Conservation (phyloP, 2,888 invertebrate genomes). For the Drosophila nr. medialis region DNA sequence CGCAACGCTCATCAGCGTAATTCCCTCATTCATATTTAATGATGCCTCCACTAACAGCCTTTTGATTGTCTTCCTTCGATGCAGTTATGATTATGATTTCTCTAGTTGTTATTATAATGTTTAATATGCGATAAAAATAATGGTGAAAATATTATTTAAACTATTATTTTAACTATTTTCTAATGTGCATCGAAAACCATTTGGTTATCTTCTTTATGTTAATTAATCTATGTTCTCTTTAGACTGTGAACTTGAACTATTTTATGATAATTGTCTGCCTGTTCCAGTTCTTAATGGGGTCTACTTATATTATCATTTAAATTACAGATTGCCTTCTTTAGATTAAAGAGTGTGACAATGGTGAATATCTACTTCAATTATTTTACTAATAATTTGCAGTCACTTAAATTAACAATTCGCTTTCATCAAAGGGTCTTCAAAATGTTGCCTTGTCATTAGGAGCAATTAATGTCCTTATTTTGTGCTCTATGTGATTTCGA, state of each 20-base stretch:
- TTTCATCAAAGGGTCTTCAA: neutral
- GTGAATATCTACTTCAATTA: neutral
- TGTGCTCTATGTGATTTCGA: slow-evolving; percentile 6
- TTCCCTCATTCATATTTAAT: slow-evolving; percentile 52
- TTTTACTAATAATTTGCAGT: neutral
- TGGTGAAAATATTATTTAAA: no score
- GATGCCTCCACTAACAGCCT: slow-evolving; percentile 28
- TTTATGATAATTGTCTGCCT: neutral
- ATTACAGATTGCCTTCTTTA: neutral
- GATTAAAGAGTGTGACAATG: neutral
- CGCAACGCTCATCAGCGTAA: slow-evolving; percentile 32
- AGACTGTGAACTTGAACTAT: no score
- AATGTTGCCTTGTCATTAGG: slow-evolving; percentile 25
- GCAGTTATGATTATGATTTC: neutral
- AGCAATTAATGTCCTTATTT: slow-evolving; percentile 23
- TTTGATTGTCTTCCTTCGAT: slow-evolving; percentile 14
- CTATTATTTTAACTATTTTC: no score
- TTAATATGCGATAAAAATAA: neutral
- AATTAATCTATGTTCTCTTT: no score
- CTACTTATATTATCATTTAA: neutral
- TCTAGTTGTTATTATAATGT: neutral
- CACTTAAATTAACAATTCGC: neutral
- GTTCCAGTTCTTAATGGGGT: neutral
- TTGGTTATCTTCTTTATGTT: no score
- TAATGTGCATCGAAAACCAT: no score